Base-by-base conservation (phyloP, 2,797 vertebrate genomes). In the Ficedula albicollis region DNA sequence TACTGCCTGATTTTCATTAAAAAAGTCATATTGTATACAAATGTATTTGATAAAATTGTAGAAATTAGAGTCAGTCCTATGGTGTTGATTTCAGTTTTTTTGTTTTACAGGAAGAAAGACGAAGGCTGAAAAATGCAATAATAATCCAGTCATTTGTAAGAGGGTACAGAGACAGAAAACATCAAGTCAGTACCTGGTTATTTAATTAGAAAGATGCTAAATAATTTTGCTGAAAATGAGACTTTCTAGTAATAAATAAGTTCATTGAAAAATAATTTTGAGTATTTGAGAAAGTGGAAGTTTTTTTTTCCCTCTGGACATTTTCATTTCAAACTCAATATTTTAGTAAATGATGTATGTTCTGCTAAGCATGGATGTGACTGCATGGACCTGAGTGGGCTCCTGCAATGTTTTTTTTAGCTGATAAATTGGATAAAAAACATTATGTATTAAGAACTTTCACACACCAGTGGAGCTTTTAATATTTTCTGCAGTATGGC, bases 101-200 rank as follows among this genome's bases (percentile, higher is more conserved):
- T 76, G 15, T 91, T 77, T 86, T 79, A 83, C 89, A 99, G 99
- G 99, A 99, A 98, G 99, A 99, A 98, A 98, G 99, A 67, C 98
- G 98, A 97, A 98, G 99, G 78, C 96, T 99, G 97, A 99, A 99
- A 98, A 99, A 99, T 97, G 98, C 99, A 86, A 98, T 99, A 93
- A 98, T 99, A 92, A 99, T 99, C 95, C 99, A 99, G 97, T 99
- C 99, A 32, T 99, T 99, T 96, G 98, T 99, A 83, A 98, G 99
- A 82, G 99, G 99, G 29, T 99, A 98, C 94, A 99, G 98, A 97
- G 99, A 99, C 96, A 98, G 99, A 95, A 99, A 99, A 96, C 98
- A 98, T 91, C 99, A 99, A 98, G 99, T 99, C 97, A 86, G 97
- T 96, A 83, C 76, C 78, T 88, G 81, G 21, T 75, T 89, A 63